Percentiles rank a stretch among this genome's conserved stretches.
Conservation (phyloP, 2,797 vertebrate genomes). For the Esox masquinongy region DNA sequence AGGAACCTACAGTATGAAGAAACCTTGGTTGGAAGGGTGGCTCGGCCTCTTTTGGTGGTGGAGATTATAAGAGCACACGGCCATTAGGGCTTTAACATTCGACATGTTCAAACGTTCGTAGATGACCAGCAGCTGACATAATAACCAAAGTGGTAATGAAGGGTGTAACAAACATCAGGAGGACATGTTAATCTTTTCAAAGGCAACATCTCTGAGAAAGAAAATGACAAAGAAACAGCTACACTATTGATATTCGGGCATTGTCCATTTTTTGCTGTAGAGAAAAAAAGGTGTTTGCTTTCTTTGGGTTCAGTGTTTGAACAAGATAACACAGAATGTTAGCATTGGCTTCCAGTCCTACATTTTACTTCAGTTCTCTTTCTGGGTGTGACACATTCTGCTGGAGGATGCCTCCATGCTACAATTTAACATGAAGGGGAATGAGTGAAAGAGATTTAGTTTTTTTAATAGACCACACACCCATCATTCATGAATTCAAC, state of each 20-base stretch:
- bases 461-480: conserved; percentile 38
- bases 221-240: not conserved
- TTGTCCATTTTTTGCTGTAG: conserved; percentile 6
- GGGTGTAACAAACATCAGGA: too few species aligned
- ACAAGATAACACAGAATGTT: conserved; percentile 49
- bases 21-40: too few species aligned
- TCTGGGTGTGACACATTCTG: conserved; percentile 23
- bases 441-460: conserved; percentile 29
- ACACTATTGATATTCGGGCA: not conserved
- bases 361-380: too few species aligned
- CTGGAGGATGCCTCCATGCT: conserved; percentile 25
- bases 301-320: conserved; percentile 50
- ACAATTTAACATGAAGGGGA: conserved; percentile 12
- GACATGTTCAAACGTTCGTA: too few species aligned
- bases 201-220: not conserved
- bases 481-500: conserved; percentile 36
- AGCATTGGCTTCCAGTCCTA: not conserved
- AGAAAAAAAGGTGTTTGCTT: conserved; percentile 38
- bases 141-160: too few species aligned
- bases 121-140: too few species aligned
- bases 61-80: too few species aligned
- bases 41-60: too few species aligned
- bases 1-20: too few species aligned
- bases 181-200: not conserved
- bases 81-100: too few species aligned